Conservation (phyloP, 2,113 vertebrate species). For the Australoheros scitulus region DNA sequence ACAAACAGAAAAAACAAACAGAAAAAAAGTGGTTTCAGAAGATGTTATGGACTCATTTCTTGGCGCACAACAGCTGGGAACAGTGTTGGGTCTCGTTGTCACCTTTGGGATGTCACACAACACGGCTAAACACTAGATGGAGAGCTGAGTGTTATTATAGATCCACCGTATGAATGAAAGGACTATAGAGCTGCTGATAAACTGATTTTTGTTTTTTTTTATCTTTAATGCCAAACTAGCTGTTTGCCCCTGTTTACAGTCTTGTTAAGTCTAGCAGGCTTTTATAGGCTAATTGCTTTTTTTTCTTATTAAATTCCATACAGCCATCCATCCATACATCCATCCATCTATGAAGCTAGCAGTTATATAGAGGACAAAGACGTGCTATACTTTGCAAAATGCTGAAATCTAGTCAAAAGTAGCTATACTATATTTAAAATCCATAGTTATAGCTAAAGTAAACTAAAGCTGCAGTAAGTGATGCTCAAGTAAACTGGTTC, state of each 20-base stretch:
- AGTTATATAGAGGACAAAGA: not conserved
- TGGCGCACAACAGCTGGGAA: not conserved
- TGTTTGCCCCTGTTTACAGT: not conserved
- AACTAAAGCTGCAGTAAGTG: not conserved
- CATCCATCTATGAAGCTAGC: not conserved
- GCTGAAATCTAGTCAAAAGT: not conserved
- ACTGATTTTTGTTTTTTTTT: not conserved
- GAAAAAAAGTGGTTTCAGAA: not conserved
- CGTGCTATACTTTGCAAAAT: not conserved
- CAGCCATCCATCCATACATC: not conserved
- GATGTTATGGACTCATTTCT: not conserved
- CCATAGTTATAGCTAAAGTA: not conserved
- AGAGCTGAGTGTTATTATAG: fast-evolving
- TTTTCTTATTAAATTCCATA: not conserved
- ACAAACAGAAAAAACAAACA: not conserved
- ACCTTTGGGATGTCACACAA: not conserved
- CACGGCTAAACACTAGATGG: not conserved
- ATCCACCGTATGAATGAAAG: not conserved
- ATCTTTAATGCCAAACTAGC: not conserved
- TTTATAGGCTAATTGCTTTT: not conserved
- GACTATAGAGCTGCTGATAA: fast-evolving
- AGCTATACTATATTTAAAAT: not conserved
- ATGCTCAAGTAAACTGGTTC: not conserved
- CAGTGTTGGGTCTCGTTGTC: not conserved
- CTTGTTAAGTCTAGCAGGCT: not conserved